Percentiles rank a stretch among this genome's conserved stretches.
These are phyloP conservation scores for Plumapathes pennacea DNA, from an alignment of 92 coral and sea anemone genomes.

Conservation along the genomic window DNA sequence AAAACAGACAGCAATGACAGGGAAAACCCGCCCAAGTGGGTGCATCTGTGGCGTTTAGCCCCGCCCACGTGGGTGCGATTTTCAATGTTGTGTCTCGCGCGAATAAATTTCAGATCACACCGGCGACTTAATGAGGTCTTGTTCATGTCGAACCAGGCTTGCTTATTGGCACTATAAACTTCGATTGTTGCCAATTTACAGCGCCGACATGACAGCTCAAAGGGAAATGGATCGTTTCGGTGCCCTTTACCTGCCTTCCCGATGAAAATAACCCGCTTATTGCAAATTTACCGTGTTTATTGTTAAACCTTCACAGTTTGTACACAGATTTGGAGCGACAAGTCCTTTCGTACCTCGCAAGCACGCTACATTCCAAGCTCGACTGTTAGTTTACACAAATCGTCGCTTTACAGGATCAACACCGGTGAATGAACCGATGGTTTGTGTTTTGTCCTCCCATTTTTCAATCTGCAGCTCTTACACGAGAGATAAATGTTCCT, in stretches of 20 bases:
- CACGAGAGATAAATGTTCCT: too few species aligned
- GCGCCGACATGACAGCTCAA: conserved; percentile 85
- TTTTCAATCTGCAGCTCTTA: too few species aligned
- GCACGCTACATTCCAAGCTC: too few species aligned
- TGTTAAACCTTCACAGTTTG: conserved; percentile 49
- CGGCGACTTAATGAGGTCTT: conserved; percentile 75
- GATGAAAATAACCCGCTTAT: conserved; percentile 54
- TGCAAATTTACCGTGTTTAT: conserved; percentile 67
- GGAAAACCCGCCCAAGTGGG: conserved; percentile 98
- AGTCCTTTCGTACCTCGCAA: too few species aligned
- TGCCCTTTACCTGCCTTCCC: conserved; percentile 59
- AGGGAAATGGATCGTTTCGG: conserved; percentile 84
- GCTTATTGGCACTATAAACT: conserved; percentile 70
- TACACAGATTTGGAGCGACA: conserved; percentile 3
- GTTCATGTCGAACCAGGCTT: too few species aligned
- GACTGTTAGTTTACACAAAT: too few species aligned
- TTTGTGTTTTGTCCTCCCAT: conserved; percentile 17
- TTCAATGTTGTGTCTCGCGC: conserved; percentile 87
- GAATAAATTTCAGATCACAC: conserved; percentile 71
- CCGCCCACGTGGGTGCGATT: conserved; percentile 96
- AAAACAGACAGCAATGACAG: conserved; percentile 97
- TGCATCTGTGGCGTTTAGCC: conserved; percentile 81
- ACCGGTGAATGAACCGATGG: not conserved
- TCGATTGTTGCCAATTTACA: conserved; percentile 81
- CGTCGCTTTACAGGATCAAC: not conserved